Evolutionary conservation across 2,797 vertebrate species (phyloP).

Genomic region (Poecilia wingei): DNA sequence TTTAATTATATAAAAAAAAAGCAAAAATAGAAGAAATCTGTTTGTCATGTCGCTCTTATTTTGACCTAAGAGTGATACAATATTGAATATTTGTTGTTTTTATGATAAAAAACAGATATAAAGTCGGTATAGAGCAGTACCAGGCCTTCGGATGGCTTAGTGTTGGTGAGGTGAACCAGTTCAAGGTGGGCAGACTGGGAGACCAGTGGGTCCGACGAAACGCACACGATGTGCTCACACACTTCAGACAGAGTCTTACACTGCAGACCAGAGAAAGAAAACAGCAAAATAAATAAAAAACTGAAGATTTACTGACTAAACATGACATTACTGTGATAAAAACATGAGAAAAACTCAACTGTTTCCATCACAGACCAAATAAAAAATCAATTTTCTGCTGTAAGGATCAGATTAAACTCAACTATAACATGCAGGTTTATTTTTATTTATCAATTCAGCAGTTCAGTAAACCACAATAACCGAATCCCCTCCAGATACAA

Average conservation of each 20-base stretch:
- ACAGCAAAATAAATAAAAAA: neutral
- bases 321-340: neutral
- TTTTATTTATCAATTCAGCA: neutral
- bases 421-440: neutral
- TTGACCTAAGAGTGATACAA: neutral
- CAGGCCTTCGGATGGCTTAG: slow-evolving; percentile 95
- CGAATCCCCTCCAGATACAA: neutral
- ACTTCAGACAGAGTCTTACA: slow-evolving; percentile 94
- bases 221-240: slow-evolving; percentile 93
- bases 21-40: neutral
- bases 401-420: neutral
- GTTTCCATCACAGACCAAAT: neutral
- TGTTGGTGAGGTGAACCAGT: slow-evolving; percentile 93
- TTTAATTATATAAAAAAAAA: neutral
- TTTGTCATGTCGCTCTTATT: neutral
- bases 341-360: neutral
- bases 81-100: neutral
- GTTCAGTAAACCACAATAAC: neutral
- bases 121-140: slow-evolving; percentile 76
- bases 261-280: slow-evolving; percentile 63
- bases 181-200: slow-evolving; percentile 92
- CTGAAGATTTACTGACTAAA: neutral
- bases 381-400: neutral
- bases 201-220: slow-evolving; percentile 82
- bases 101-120: neutral